Evolutionary conservation across 2,888 invertebrate species (phyloP).

Genomic region (Scelioninae gen. 1): DNA sequence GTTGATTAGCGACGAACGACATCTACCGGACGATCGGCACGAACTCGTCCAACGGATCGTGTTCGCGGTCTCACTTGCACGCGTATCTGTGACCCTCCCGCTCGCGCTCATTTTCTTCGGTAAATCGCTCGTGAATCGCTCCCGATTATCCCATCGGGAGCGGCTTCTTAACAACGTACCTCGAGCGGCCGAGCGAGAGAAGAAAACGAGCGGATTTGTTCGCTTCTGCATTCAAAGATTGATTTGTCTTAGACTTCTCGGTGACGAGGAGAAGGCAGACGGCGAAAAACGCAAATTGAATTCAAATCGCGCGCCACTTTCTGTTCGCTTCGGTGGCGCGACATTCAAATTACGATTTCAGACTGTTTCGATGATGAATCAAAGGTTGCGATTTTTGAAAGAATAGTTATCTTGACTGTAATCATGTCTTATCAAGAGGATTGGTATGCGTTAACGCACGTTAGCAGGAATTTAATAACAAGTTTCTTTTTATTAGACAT

Average conservation of each 20-base stretch:
- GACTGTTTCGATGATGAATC: too few species aligned
- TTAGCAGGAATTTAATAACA: too few species aligned
- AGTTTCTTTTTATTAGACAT: too few species aligned
- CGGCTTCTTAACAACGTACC: constrained; percentile 52
- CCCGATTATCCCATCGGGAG: constrained; percentile 62
- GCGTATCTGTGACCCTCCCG: constrained; percentile 31
- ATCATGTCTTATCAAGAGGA: too few species aligned
- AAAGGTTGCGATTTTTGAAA: too few species aligned
- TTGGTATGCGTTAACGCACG: too few species aligned
- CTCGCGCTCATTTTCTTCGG: constrained; percentile 25
- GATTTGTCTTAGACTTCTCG: constrained; percentile 32
- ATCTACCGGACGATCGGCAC: constrained; percentile 67
- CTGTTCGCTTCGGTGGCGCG: too few species aligned
- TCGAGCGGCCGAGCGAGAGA: constrained; percentile 20
- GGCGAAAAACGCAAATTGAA: constrained; percentile 9
- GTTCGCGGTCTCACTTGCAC: constrained; percentile 32
- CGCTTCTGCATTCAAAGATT: constrained; percentile 40
- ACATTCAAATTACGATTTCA: too few species aligned
- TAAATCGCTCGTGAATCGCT: constrained; percentile 47
- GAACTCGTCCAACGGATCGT: constrained; percentile 65
- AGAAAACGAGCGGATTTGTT: constrained; percentile 69
- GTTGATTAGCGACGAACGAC: constrained; percentile 66
- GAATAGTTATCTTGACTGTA: too few species aligned
- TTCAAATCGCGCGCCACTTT: constrained; percentile 44
- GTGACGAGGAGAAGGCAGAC: not conserved